These are phyloP conservation scores for Lates japonicus DNA, from an alignment of 2,797 vertebrate species.

Conservation along the genomic window DNA sequence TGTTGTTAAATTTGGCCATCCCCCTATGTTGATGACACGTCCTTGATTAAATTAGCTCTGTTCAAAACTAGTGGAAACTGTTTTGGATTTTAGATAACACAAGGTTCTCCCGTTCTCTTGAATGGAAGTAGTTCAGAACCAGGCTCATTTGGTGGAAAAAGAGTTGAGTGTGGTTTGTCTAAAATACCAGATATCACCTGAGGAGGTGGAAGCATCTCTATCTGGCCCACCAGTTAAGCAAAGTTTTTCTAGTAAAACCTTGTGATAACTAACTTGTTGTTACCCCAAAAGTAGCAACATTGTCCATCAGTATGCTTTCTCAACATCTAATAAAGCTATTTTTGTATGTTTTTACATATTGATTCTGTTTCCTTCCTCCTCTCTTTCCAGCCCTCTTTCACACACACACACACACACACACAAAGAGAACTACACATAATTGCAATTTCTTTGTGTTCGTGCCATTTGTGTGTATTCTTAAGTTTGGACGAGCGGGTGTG, in stretches of 20 bases:
- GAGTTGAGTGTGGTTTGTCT: neutral
- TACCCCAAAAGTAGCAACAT: neutral
- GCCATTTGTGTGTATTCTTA: conserved; percentile 59
- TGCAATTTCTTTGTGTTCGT: conserved; percentile 63
- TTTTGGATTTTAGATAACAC: no score
- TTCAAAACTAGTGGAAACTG: no score
- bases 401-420: conserved; percentile 76
- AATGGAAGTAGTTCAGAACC: no score
- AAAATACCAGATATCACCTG: neutral
- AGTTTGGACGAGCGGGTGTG: conserved; percentile 52
- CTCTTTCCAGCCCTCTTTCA: neutral
- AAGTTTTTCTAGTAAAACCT: neutral
- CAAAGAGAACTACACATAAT: conserved; percentile 69
- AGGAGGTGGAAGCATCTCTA: neutral
- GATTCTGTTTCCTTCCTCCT: neutral
- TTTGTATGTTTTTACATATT: conserved; percentile 23
- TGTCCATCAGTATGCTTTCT: neutral
- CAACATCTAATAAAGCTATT: conserved; percentile 6
- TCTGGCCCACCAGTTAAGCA: neutral
- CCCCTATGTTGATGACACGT: no score
- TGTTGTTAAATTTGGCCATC: no score
- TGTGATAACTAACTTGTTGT: neutral
- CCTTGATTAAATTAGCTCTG: no score
- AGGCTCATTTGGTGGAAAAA: no score
- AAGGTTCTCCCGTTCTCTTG: no score